Conservation (phyloP, 2,888 invertebrate genomes). For the Petrolisthes manimaculis region DNA sequence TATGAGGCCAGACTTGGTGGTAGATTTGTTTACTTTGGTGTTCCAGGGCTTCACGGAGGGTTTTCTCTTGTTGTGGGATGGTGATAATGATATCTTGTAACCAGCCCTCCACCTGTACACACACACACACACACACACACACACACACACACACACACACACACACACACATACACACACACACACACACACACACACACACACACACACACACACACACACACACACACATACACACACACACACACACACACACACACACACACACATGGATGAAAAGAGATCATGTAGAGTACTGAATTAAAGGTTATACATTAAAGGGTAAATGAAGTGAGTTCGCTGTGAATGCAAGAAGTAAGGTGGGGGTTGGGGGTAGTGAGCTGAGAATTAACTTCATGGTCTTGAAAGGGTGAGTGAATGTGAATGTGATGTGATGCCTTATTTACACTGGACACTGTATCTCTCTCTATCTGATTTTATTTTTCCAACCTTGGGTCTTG, state of each 20-base stretch:
- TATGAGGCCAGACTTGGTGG: too few relatives aligned
- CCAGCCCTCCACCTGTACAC: conserved; percentile 18
- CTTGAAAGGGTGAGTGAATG: background rate
- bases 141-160: too few relatives aligned
- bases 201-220: background rate
- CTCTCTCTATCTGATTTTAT: background rate
- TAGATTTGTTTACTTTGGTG: background rate
- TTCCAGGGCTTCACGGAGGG: background rate
- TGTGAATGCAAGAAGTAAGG: too few relatives aligned
- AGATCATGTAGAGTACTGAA: too few relatives aligned
- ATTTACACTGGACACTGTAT: too few relatives aligned
- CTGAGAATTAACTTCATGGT: too few relatives aligned
- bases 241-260: background rate
- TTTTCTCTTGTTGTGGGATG: conserved; percentile 25
- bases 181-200: background rate
- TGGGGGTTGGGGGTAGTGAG: too few relatives aligned
- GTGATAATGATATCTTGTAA: background rate
- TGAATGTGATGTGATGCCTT: too few relatives aligned
- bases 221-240: background rate
- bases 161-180: too few relatives aligned
- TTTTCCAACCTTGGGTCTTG: background rate
- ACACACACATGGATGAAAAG: too few relatives aligned
- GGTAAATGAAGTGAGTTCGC: too few relatives aligned
- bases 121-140: background rate
- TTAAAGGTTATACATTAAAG: too few relatives aligned